Evolutionary conservation across 2,797 vertebrate genomes (phyloP).

Genomic region (Natrix natrix): DNA sequence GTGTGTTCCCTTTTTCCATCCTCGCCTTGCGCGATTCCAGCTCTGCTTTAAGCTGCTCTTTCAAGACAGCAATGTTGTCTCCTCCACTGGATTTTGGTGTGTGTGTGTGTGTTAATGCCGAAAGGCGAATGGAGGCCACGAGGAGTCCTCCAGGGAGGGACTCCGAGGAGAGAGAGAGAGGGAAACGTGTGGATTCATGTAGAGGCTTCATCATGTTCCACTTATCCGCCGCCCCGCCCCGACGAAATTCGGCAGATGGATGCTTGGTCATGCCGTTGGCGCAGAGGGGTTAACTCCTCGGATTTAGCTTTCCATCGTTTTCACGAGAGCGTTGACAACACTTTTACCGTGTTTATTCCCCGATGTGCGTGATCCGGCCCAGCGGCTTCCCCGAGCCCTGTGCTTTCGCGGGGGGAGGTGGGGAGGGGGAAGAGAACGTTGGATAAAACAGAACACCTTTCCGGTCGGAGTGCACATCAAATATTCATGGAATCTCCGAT

Average conservation of each 20-base stretch:
- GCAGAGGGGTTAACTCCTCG: constrained; percentile 68
- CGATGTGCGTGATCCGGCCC: constrained; percentile 64
- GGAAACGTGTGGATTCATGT: constrained; percentile 74
- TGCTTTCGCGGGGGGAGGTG: neutral
- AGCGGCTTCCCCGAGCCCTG: constrained; percentile 37
- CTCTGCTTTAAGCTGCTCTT: fast-evolving
- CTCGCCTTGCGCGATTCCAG: fast-evolving
- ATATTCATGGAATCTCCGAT: constrained; percentile 72
- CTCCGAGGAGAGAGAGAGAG: constrained; percentile 15
- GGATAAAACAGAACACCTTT: constrained; percentile 67
- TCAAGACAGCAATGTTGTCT: neutral
- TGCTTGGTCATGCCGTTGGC: constrained; percentile 77
- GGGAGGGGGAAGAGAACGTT: constrained; percentile 56
- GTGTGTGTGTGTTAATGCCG: constrained; percentile 28
- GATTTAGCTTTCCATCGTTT: constrained; percentile 75
- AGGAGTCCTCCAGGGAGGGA: constrained; percentile 26
- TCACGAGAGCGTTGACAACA: constrained; percentile 64
- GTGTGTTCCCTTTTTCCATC: fast-evolving
- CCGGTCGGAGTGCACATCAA: constrained; percentile 64
- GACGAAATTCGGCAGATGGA: constrained; percentile 74
- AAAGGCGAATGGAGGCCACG: neutral
- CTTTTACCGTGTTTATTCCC: constrained; percentile 68
- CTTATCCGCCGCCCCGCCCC: constrained; percentile 68
- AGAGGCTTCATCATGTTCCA: constrained; percentile 72
- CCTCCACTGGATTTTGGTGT: constrained; percentile 9